Conservation (phyloP, 2,113 vertebrate genomes). For the Typhlomys cinereus region DNA sequence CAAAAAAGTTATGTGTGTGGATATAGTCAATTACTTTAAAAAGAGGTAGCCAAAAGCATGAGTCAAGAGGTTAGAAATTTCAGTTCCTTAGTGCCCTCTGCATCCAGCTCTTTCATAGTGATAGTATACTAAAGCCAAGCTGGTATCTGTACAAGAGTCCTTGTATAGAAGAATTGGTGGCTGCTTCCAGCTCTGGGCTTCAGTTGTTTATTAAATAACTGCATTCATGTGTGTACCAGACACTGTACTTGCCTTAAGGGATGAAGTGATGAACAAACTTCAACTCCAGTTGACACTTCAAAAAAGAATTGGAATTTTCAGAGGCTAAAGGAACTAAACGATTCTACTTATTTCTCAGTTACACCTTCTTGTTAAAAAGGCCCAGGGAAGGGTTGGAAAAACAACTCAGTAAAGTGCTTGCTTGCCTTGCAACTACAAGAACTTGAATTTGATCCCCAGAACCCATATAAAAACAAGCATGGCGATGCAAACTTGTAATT, state of each 20-base stretch:
- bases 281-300: slow-evolving; percentile 42
- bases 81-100: slow-evolving; percentile 18
- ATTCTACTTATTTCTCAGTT: slow-evolving; percentile 22
- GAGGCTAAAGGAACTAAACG: not conserved
- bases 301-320: slow-evolving; percentile 43
- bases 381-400: not conserved
- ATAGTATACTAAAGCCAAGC: not conserved
- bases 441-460: not conserved
- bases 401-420: not conserved
- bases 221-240: not conserved
- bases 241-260: not conserved
- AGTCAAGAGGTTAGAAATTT: slow-evolving; percentile 7
- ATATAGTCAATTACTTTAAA: too few relatives aligned
- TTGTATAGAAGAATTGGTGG: not conserved
- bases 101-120: not conserved
- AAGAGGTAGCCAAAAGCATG: slow-evolving; percentile 30
- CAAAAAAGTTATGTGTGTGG: too few relatives aligned
- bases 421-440: not conserved
- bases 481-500: not conserved
- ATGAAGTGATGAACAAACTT: slow-evolving; percentile 53
- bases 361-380: slow-evolving; percentile 28
- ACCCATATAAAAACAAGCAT: not conserved
- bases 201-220: slow-evolving; percentile 26
- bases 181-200: not conserved
- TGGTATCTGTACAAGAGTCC: not conserved